These are phyloP conservation scores for Philypnodon macrostomus DNA, from an alignment of 2,797 vertebrate species.

Conservation along the genomic window DNA sequence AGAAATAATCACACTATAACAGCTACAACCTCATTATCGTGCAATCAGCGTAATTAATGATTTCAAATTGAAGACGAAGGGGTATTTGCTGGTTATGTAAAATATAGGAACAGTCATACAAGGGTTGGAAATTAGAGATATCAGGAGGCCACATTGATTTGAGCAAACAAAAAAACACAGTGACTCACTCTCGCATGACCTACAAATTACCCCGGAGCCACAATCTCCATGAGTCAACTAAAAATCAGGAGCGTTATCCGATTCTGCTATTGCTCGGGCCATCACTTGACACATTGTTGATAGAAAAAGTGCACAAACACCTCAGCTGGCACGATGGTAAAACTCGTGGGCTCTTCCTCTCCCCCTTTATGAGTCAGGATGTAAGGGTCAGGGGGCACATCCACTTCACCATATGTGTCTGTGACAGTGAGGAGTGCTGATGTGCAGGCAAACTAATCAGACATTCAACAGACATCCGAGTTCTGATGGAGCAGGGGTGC, in stretches of 20 bases:
- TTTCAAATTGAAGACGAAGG: conserved; percentile 32
- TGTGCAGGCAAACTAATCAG: conserved; percentile 34
- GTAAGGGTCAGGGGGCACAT: conserved; percentile 41
- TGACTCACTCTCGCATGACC: conserved; percentile 33
- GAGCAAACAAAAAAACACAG: conserved; percentile 19
- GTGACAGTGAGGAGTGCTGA: conserved; percentile 34
- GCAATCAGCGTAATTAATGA: conserved; percentile 47
- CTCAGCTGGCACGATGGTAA: conserved; percentile 15
- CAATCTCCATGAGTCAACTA: conserved; percentile 31
- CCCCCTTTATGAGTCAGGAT: conserved; percentile 53
- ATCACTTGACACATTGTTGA: conserved; percentile 56
- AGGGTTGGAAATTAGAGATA: conserved; percentile 7
- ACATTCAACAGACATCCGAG: conserved; percentile 58
- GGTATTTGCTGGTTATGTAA: conserved; percentile 34
- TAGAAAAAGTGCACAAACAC: conserved; percentile 27
- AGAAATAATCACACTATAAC: conserved; percentile 54
- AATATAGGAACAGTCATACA: conserved; percentile 16
- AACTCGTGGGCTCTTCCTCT: conserved; percentile 44
- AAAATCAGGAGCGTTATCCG: conserved; percentile 28
- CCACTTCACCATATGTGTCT: conserved; percentile 19
- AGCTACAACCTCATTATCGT: conserved; percentile 52
- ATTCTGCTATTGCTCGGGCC: conserved; percentile 45
- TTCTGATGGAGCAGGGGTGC: conserved; percentile 30
- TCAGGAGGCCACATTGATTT: conserved; percentile 19
- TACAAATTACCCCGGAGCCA: conserved; percentile 21